These are phyloP conservation scores for Mimumesa dahlbomi DNA, from an alignment of 2,888 invertebrate genomes.

Conservation along the genomic window DNA sequence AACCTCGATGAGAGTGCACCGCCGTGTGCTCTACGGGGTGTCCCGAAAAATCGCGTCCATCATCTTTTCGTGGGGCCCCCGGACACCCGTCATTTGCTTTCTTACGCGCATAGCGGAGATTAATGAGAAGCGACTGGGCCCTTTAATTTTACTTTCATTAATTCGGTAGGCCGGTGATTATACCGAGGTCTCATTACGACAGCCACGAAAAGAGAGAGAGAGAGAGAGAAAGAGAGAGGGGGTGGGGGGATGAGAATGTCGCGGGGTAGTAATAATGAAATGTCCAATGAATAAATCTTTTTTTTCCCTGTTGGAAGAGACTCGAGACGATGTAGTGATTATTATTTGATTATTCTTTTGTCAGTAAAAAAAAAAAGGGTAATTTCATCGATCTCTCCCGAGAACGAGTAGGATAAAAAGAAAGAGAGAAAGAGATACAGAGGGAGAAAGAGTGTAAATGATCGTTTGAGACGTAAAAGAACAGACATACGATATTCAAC, in stretches of 20 bases:
- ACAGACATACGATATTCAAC: too few relatives aligned
- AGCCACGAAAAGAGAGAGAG: neutral
- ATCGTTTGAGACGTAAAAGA: too few relatives aligned
- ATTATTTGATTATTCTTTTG: too few relatives aligned
- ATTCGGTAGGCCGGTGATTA: slow-evolving; percentile 62
- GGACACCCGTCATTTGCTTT: slow-evolving; percentile 62
- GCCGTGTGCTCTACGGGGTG: slow-evolving; percentile 68
- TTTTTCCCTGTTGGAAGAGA: neutral
- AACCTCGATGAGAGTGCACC: slow-evolving; percentile 54
- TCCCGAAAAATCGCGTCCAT: slow-evolving; percentile 66
- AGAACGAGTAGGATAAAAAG: too few relatives aligned
- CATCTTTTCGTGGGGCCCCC: slow-evolving; percentile 51
- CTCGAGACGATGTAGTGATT: too few relatives aligned
- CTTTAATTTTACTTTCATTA: slow-evolving; percentile 66
- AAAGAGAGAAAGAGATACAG: too few relatives aligned
- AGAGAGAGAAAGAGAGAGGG: neutral
- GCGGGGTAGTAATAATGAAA: slow-evolving; percentile 45
- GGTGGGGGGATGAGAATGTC: neutral
- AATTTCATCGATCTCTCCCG: too few relatives aligned
- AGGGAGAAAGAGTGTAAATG: too few relatives aligned
- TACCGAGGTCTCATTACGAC: slow-evolving; percentile 40
- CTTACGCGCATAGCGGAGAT: slow-evolving; percentile 57
- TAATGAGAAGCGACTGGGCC: slow-evolving; percentile 63
- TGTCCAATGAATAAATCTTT: slow-evolving; percentile 28
- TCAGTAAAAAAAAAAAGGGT: too few relatives aligned